Evolutionary conservation across 1,140 invertebrate genomes (phyloP).

Genomic region (Sycophila sp.): DNA sequence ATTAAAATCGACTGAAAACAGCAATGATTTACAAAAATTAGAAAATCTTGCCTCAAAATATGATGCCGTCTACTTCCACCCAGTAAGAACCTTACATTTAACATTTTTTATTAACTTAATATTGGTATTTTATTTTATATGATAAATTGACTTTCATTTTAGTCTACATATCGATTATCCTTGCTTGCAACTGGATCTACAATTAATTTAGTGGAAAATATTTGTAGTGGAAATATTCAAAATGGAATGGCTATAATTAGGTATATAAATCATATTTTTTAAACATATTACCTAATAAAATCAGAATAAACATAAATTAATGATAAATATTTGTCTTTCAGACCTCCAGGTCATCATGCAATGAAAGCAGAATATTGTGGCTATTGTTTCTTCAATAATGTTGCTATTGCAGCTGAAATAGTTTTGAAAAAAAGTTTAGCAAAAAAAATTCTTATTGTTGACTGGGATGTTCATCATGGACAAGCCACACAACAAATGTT

Average conservation of each 20-base stretch:
- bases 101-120: not conserved
- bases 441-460: slow-evolving; percentile 87
- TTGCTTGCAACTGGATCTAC: slow-evolving; percentile 82
- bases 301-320: not conserved
- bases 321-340: slow-evolving; percentile 49
- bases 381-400: slow-evolving; percentile 98
- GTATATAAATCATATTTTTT: slow-evolving; percentile 49
- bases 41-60: slow-evolving; percentile 81
- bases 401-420: slow-evolving; percentile 88
- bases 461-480: slow-evolving; percentile 97
- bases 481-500: slow-evolving; percentile 96
- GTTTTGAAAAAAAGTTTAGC: slow-evolving; percentile 73
- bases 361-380: slow-evolving; percentile 89
- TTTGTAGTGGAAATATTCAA: slow-evolving; percentile 76
- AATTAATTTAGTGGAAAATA: slow-evolving; percentile 80
- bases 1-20: slow-evolving; percentile 72
- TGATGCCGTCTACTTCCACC: slow-evolving; percentile 88
- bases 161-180: slow-evolving; percentile 84
- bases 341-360: slow-evolving; percentile 98
- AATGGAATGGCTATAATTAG: slow-evolving; percentile 87
- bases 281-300: not conserved
- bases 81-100: slow-evolving; percentile 68
- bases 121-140: not conserved
- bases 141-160: slow-evolving; percentile 53
- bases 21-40: slow-evolving; percentile 69